These are phyloP conservation scores for Falco naumanni DNA, from an alignment of 2,797 vertebrate species.

Conservation along the genomic window DNA sequence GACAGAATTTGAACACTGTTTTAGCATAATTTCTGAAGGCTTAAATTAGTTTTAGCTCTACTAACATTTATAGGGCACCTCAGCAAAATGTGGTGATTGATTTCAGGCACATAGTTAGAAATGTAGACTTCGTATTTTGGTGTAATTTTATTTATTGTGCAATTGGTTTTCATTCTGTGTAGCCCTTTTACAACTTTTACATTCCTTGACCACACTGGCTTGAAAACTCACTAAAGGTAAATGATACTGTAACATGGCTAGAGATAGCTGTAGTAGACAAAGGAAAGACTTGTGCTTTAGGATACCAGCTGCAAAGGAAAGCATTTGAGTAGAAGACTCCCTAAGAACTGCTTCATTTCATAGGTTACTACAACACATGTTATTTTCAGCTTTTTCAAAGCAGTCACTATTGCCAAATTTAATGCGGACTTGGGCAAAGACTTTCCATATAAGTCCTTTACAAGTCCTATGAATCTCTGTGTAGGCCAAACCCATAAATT, in stretches of 20 bases:
- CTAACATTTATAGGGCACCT: neutral
- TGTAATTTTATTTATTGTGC: neutral
- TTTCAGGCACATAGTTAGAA: neutral
- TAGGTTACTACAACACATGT: neutral
- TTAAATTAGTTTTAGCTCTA: neutral
- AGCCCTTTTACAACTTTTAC: neutral
- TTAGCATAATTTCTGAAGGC: neutral
- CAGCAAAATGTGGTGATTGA: neutral
- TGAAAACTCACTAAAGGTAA: neutral
- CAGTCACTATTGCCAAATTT: neutral
- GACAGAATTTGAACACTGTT: neutral
- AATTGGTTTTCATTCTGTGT: neutral
- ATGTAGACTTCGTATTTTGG: neutral
- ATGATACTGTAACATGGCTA: neutral
- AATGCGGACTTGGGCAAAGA: neutral
- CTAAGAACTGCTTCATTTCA: neutral
- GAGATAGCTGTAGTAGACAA: neutral
- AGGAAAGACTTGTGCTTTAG: neutral
- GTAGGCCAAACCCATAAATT: neutral
- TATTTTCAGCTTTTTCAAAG: neutral
- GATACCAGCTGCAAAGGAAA: neutral
- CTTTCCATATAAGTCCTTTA: neutral
- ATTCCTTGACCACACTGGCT: neutral
- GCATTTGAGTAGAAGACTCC: neutral
- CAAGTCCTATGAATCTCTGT: neutral